These are phyloP conservation scores for Lathronympha strigana DNA, from an alignment of 2,888 invertebrate genomes.

Conservation along the genomic window DNA sequence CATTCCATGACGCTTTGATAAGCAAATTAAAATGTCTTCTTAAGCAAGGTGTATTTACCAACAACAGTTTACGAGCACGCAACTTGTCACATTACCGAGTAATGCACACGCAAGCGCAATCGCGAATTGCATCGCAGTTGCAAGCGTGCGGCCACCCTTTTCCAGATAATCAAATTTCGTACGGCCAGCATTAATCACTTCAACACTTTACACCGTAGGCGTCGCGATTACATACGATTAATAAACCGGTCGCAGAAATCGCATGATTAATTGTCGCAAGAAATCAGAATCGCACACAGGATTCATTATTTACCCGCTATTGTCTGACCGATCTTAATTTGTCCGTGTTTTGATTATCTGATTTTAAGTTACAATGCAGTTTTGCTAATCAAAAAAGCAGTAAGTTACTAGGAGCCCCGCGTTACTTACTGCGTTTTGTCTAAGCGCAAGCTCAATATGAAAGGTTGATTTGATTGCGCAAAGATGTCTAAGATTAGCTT, in stretches of 20 bases:
- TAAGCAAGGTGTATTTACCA: too few species aligned
- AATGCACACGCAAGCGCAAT: conserved; percentile 15
- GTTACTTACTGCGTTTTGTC: background rate
- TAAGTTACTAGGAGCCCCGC: background rate
- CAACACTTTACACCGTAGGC: conserved; percentile 71
- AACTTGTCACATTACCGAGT: background rate
- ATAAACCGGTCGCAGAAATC: conserved; percentile 65
- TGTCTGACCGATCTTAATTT: conserved; percentile 54
- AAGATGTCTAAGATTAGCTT: conserved; percentile 60
- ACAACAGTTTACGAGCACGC: background rate
- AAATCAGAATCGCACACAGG: conserved; percentile 60
- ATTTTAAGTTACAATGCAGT: conserved; percentile 18
- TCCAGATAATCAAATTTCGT: conserved; percentile 75
- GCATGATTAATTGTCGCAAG: conserved; percentile 71
- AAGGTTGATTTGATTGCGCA: conserved; percentile 65
- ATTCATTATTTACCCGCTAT: conserved; percentile 65
- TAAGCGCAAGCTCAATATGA: conserved; percentile 46
- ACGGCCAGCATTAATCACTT: conserved; percentile 76
- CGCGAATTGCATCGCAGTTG: conserved; percentile 47
- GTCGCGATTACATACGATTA: conserved; percentile 69
- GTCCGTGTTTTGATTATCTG: conserved; percentile 42
- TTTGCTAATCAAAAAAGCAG: background rate
- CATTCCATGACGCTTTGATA: too few species aligned
- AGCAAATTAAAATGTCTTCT: too few species aligned
- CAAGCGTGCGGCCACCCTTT: conserved; percentile 49